Percentiles rank a stretch among this genome's conserved stretches.
These are phyloP conservation scores for Acanthacorydalis orientalis DNA, from an alignment of 2,888 invertebrate species.

Conservation along the genomic window DNA sequence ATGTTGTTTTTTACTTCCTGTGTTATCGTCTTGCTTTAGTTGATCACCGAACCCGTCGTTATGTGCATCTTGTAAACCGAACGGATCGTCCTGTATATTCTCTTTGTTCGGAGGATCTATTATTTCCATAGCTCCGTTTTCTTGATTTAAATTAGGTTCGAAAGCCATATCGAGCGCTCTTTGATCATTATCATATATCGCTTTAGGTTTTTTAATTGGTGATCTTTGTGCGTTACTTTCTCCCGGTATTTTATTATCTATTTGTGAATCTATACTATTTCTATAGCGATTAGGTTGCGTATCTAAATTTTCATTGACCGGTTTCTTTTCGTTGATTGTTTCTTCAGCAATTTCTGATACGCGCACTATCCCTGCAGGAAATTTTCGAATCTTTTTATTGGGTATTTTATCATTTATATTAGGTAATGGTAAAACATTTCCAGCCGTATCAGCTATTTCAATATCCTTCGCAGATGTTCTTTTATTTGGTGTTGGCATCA, in stretches of 20 bases:
- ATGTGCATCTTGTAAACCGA: conserved; percentile 8
- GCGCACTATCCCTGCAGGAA: conserved; percentile 22
- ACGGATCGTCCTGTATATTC: conserved; percentile 9
- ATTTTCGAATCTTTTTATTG: conserved; percentile 8
- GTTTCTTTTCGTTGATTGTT: conserved; percentile 16
- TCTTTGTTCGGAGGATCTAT: conserved; percentile 18
- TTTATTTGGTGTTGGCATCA: conserved; percentile 9
- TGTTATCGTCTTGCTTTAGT: conserved; percentile 9
- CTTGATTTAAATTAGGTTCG: conserved; percentile 14
- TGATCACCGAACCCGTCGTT: conserved; percentile 10
- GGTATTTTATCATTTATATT: conserved; percentile 11
- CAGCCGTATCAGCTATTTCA: background rate
- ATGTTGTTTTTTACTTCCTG: conserved; percentile 14
- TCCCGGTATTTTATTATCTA: conserved; percentile 4
- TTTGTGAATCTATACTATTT: conserved; percentile 8
- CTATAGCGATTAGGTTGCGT: conserved; percentile 10
- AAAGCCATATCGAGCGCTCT: conserved; percentile 7
- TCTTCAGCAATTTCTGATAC: conserved; percentile 17
- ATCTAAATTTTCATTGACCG: conserved; percentile 16
- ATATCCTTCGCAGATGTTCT: conserved; percentile 9
- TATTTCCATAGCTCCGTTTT: conserved; percentile 22
- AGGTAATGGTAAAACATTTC: conserved; percentile 18
- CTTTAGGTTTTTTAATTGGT: conserved; percentile 3
- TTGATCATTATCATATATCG: conserved; percentile 3
- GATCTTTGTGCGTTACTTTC: conserved; percentile 6